Base-by-base conservation (phyloP, 2,113 vertebrate species). In the Taxidea taxus region DNA sequence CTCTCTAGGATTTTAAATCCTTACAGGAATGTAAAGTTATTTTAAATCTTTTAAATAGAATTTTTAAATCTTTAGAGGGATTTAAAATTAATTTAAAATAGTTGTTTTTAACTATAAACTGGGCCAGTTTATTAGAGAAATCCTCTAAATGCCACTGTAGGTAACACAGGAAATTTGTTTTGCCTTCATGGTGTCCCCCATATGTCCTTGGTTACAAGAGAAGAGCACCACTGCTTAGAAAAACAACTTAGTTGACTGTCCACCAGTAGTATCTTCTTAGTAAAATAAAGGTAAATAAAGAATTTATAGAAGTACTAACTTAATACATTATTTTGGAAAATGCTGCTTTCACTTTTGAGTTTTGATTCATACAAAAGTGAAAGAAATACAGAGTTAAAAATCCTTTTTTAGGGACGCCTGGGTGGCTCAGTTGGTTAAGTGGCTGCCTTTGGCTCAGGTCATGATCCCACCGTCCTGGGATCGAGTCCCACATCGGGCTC, bases 271-370 rank as follows among this genome's bases (percentile, higher is more conserved):
- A n/a, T 70, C 42, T 68, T 81, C 74, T 87, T 64, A 54, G 37
- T 85, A 72, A 96, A 51, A 78, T 64, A 87, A 94, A 77, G 25
- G 37, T 81, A 80, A 90, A 84, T 88, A 44, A 90, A 81, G 15
- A 96, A 56, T 88, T 74, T 23, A 25, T 70, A 42, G 39, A 87
- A 86, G 49, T 87, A 15, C 21, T 78, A n/a, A 72, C 10, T 77
- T 25, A 91, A 37, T 44, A 68, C 23, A 29, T 56, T 86, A 11
- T 83, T 93, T 87, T 87, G 49, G 29, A 83, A 84, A 70, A 51
- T 94, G 27, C 2, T 64, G 37, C 13, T 92, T 84, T 82, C 23
- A 49, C 10, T 83, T 85, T 75, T 23, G 23, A 42, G n/a, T 87
- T 84, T 84, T 64, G 68, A 82, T 80, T 95, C 20, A 39, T 83